Base-by-base conservation (phyloP, 1,140 invertebrate species). In the Gerris buenoi region DNA sequence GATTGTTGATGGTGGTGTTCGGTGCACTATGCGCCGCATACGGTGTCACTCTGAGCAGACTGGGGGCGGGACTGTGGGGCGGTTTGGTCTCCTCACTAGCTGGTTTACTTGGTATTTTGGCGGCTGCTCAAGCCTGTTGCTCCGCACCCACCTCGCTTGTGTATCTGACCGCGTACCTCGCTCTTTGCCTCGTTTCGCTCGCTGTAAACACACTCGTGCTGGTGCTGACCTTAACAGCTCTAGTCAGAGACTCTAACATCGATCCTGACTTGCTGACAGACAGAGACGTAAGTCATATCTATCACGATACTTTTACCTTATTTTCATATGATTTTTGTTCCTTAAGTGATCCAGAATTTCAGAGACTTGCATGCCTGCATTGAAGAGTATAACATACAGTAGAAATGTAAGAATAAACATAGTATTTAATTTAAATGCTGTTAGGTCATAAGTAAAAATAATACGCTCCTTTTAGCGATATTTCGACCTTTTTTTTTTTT, bases 51-150 rank as follows among this genome's bases (percentile, higher is more conserved):
- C 74, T 85, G 72, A 77, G 81, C n/a, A 71, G 80, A 69, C 81
- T 82, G 56, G 83, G 82, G 1, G 82, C 80, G 0, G 83, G 83
- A 0, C 76, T 85, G 65, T 85, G 83, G 84, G 80, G 82, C 61
- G 84, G 84, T 14, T 80, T 81, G 65, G 74, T 82, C 29, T 81
- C 82, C 15, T 79, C 82, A 26, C 76, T 79, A 5, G 78, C 81
- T 2, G 83, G 83, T 2, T 78, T 82, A 1, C 76, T 81, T 2
- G 83, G 82, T 0, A 76, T 83, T 23, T 71, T 83, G 3, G 81
- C 83, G 56, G 80, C 82, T 27, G 80, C 84, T 58, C 81, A 81
- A 67, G 79, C 80, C 69, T 85, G 83, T 72, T 67, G 69, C 57
- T 62, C 72, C 0, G 68, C 66, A 22, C 56, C 65, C 46, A 66